A percentile compares a stretch with the other conserved stretches of the same genome.
These are phyloP conservation scores for Bradypus variegatus DNA, from an alignment of 2,797 vertebrate genomes.

Conservation along the genomic window DNA sequence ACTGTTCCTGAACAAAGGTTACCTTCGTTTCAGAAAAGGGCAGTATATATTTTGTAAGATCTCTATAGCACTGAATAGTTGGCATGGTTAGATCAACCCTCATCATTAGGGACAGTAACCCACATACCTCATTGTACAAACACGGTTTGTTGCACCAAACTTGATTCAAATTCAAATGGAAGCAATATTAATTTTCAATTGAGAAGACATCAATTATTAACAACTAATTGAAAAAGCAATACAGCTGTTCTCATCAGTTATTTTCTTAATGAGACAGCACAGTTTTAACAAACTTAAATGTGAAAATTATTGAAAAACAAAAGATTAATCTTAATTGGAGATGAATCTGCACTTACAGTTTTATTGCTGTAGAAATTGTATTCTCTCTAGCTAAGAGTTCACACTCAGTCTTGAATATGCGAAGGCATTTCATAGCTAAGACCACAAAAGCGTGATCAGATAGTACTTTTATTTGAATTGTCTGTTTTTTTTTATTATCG, in stretches of 20 bases:
- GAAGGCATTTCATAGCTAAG: neutral
- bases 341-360: neutral
- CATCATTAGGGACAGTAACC: neutral
- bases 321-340: neutral
- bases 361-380: neutral
- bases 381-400: neutral
- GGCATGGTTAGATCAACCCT: neutral
- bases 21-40: neutral
- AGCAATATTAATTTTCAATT: constrained; percentile 8
- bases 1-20: neutral
- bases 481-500: neutral
- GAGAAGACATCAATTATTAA: neutral
- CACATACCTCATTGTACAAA: neutral
- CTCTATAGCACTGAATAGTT: neutral
- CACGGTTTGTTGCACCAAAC: neutral
- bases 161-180: neutral
- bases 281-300: neutral
- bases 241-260: neutral
- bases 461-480: neutral
- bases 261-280: neutral
- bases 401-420: constrained; percentile 1
- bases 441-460: neutral
- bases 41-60: neutral
- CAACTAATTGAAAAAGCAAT: constrained; percentile 22
- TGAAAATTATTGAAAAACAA: neutral